A percentile compares a stretch with the other conserved stretches of the same genome.
Conservation (phyloP, 2,797 vertebrate genomes). For the Alca torda region DNA sequence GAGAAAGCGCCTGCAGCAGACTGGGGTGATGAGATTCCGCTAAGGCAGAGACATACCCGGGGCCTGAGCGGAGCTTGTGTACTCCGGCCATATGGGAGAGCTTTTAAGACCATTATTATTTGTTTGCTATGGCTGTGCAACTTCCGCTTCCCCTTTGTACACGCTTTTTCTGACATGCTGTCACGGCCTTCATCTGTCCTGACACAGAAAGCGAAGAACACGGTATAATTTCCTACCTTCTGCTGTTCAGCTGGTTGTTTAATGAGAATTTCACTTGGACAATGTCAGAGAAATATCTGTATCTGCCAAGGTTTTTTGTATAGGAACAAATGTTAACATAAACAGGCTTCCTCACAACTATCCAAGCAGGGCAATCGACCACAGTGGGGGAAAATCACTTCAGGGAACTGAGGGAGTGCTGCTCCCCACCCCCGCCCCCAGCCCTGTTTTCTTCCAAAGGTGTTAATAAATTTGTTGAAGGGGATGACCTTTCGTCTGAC, state of each 20-base stretch:
- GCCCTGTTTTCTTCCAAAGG: neutral
- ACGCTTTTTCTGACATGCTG: constrained; percentile 18
- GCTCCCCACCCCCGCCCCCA: neutral
- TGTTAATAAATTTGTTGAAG: neutral
- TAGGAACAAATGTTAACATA: neutral
- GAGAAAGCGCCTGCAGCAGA: neutral
- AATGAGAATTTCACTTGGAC: neutral
- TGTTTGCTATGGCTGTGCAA: constrained; percentile 36
- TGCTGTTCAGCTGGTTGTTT: neutral
- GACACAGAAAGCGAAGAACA: neutral
- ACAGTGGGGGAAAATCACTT: neutral
- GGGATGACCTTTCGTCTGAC: neutral
- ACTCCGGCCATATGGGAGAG: constrained; percentile 45
- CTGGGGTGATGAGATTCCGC: neutral
- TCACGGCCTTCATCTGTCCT: neutral
- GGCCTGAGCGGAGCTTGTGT: constrained; percentile 1
- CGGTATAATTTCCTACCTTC: neutral
- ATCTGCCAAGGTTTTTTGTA: neutral
- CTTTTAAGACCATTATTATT: constrained; percentile 53
- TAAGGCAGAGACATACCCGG: neutral
- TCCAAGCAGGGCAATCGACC: neutral
- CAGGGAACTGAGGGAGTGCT: neutral
- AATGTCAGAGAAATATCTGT: neutral
- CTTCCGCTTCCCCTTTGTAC: constrained; percentile 55
- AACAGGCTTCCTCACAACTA: neutral